These are phyloP conservation scores for Myripristis murdjan DNA, from an alignment of 2,797 vertebrate genomes.

Conservation along the genomic window DNA sequence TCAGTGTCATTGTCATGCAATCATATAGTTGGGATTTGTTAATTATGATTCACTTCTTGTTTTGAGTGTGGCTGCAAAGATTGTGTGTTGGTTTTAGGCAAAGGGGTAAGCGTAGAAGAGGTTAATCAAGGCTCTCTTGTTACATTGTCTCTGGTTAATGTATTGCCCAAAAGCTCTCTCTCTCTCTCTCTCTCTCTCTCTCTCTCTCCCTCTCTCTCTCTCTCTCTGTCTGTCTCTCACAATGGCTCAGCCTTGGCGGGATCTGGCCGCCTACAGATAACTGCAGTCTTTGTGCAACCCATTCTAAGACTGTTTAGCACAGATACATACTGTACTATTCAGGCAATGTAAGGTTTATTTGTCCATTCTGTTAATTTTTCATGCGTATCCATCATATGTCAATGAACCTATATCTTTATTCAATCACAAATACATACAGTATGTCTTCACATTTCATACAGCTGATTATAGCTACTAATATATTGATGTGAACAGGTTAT, in stretches of 20 bases:
- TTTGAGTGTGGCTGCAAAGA: not conserved
- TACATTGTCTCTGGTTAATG: constrained; percentile 78
- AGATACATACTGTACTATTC: constrained; percentile 76
- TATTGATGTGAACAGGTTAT: no score
- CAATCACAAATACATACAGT: constrained; percentile 44
- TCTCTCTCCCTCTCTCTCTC: constrained; percentile 28
- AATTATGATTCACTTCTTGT: constrained; percentile 70
- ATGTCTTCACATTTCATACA: constrained; percentile 27
- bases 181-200: constrained; percentile 29
- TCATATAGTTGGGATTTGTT: constrained; percentile 76
- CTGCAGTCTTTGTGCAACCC: constrained; percentile 76
- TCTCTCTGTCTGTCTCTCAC: constrained; percentile 66
- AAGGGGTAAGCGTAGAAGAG: constrained; percentile 64
- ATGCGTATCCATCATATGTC: constrained; percentile 71
- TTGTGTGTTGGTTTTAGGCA: constrained; percentile 46
- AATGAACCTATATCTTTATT: constrained; percentile 60
- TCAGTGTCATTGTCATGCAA: constrained; percentile 80
- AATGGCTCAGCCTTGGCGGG: constrained; percentile 79
- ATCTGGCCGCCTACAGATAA: constrained; percentile 82
- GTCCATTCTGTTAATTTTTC: constrained; percentile 75
- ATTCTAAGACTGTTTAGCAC: constrained; percentile 57
- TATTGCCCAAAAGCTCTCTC: constrained; percentile 68
- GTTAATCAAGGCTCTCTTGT: constrained; percentile 80
- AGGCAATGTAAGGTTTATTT: constrained; percentile 68
- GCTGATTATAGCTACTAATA: constrained; percentile 41